These are phyloP conservation scores for Delia radicum DNA, from an alignment of 1,140 invertebrate species.

Conservation along the genomic window DNA sequence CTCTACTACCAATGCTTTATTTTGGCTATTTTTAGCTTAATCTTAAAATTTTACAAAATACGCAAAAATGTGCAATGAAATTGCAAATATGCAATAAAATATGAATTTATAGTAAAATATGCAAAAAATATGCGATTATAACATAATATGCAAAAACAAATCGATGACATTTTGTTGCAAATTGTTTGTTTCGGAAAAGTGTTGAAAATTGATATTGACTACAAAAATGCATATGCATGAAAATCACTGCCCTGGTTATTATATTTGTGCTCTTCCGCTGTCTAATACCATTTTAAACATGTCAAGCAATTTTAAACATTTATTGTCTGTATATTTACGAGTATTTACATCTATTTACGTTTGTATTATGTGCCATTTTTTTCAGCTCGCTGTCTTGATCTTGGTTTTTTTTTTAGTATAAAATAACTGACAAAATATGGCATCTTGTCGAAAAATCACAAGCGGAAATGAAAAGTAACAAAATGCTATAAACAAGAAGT, in stretches of 20 bases:
- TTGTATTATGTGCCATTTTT: neutral
- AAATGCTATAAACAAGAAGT: neutral
- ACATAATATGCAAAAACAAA: too few species aligned
- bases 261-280: neutral
- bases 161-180: too few species aligned
- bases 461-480: neutral
- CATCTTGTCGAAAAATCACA: neutral
- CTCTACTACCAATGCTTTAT: too few species aligned
- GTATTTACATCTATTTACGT: neutral
- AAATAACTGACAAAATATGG: neutral
- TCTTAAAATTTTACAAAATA: too few species aligned
- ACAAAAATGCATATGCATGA: too few species aligned
- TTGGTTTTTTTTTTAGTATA: neutral
- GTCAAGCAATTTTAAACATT: conserved; percentile 11
- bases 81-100: too few species aligned
- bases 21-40: too few species aligned
- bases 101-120: too few species aligned
- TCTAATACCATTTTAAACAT: conserved; percentile 5
- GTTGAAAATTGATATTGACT: too few species aligned
- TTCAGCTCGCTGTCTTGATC: neutral
- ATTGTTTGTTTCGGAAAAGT: too few species aligned
- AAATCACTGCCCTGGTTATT: neutral
- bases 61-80: too few species aligned
- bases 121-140: too few species aligned
- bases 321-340: conserved; percentile 13